phyloP scores from a whole-genome alignment of 2,797 vertebrate species.

The Craterocephalus amniculus region DNA sequence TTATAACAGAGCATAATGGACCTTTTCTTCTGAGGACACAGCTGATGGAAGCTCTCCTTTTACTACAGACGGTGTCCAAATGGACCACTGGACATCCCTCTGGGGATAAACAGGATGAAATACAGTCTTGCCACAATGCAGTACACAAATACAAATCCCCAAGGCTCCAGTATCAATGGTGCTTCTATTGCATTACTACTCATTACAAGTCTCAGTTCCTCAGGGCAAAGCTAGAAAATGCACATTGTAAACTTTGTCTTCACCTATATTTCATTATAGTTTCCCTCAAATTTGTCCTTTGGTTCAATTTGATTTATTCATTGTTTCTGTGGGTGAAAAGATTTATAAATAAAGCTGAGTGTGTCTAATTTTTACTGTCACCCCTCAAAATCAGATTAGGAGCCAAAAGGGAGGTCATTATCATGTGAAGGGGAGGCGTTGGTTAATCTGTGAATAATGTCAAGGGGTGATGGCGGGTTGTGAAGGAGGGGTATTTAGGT shows the following conservation, averaged over 20 bases:
- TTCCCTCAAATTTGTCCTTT: slow-evolving; percentile 39
- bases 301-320: slow-evolving; percentile 43
- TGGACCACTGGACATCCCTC: slow-evolving; percentile 75
- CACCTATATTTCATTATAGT: slow-evolving; percentile 42
- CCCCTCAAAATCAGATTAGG: slow-evolving; percentile 85
- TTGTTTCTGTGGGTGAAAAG: slow-evolving; percentile 27
- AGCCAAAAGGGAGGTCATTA: slow-evolving; percentile 87
- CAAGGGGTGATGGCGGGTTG: slow-evolving; percentile 73
- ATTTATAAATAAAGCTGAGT: slow-evolving; percentile 48
- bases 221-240: slow-evolving; percentile 62
- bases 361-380: slow-evolving; percentile 83
- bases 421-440: slow-evolving; percentile 89
- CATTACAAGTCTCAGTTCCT: slow-evolving; percentile 72
- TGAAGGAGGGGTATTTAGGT: slow-evolving; percentile 56
- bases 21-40: slow-evolving; percentile 44
- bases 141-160: slow-evolving; percentile 74
- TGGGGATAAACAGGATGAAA: slow-evolving; percentile 75
- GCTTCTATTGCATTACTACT: slow-evolving; percentile 63
- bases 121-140: slow-evolving; percentile 75
- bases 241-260: slow-evolving; percentile 56
- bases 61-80: slow-evolving; percentile 58
- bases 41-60: slow-evolving; percentile 52
- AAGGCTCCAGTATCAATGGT: slow-evolving; percentile 71
- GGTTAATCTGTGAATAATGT: slow-evolving; percentile 97
- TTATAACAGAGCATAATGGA: slow-evolving; percentile 30